Evolutionary conservation across 1,140 invertebrate genomes (phyloP).

Genomic region (Penaeus chinensis): DNA sequence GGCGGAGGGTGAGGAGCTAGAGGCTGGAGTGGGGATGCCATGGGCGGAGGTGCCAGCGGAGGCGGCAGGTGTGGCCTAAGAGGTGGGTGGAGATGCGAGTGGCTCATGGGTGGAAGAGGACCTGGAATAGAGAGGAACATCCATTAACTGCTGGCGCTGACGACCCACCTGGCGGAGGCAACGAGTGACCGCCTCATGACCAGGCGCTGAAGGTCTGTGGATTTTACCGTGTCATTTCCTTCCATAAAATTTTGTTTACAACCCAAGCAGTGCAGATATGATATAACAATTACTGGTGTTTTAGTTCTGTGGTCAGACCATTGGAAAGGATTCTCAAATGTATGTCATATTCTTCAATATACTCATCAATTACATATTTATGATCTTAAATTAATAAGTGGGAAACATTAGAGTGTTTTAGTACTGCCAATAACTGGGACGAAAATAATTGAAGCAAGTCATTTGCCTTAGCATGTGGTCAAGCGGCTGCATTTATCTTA

Average conservation of each 20-base stretch:
- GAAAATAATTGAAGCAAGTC: no score
- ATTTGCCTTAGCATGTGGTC: no score
- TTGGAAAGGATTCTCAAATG: not conserved
- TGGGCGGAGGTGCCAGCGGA: constrained; percentile 68
- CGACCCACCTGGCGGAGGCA: not conserved
- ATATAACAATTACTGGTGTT: constrained; percentile 1
- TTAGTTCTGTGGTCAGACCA: not conserved
- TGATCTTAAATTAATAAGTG: no score
- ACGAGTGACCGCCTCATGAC: not conserved
- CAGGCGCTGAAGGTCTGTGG: not conserved
- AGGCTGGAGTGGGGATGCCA: constrained; percentile 67
- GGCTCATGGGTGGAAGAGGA: constrained; percentile 64
- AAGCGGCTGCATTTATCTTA: no score
- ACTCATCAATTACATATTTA: no score
- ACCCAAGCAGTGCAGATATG: not conserved
- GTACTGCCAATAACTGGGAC: no score
- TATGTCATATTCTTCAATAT: not conserved
- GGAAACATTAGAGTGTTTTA: no score
- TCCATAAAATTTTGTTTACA: constrained; percentile 16
- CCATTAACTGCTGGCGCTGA: not conserved
- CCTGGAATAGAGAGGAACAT: constrained; percentile 4
- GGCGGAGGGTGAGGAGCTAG: constrained; percentile 61
- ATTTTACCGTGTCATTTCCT: constrained; percentile 18
- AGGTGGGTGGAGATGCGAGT: constrained; percentile 69
- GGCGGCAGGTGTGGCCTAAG: constrained; percentile 69